Conservation (phyloP, 2,797 vertebrate species). For the Premnoplex brunnescens region DNA sequence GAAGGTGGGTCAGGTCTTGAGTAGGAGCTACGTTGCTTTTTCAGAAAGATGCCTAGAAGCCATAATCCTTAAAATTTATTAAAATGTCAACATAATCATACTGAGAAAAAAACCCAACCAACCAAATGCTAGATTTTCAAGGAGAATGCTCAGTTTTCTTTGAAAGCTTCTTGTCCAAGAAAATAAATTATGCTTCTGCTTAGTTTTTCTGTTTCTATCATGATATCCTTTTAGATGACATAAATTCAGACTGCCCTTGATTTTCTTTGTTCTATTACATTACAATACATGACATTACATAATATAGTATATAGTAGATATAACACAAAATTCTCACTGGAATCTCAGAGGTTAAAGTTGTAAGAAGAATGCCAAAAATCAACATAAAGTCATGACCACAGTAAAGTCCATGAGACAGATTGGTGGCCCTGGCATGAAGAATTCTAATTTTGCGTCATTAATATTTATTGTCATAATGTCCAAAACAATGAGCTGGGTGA, state of each 20-base stretch:
- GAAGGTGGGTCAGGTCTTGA: neutral
- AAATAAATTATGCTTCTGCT: neutral
- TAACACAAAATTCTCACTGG: neutral
- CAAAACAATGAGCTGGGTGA: constrained; percentile 45
- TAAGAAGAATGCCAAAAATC: neutral
- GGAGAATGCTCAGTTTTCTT: neutral
- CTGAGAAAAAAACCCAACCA: neutral
- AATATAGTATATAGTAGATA: neutral
- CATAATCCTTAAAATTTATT: neutral
- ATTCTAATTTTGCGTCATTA: constrained; percentile 54
- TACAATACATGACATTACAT: neutral
- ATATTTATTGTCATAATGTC: constrained; percentile 41
- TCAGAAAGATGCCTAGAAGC: neutral
- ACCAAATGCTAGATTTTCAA: neutral
- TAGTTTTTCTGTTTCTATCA: neutral
- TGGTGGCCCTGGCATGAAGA: neutral
- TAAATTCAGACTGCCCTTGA: neutral
- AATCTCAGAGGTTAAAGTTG: neutral
- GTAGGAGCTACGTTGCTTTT: neutral
- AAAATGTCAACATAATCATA: neutral
- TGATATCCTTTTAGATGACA: neutral
- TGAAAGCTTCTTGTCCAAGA: neutral
- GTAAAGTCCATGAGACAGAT: neutral
- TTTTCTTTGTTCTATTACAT: neutral
- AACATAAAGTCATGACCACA: neutral